A percentile compares a stretch with the other conserved stretches of the same genome.
These are phyloP conservation scores for Bubo scandiacus DNA, from an alignment of 2,113 vertebrate species.

Conservation along the genomic window DNA sequence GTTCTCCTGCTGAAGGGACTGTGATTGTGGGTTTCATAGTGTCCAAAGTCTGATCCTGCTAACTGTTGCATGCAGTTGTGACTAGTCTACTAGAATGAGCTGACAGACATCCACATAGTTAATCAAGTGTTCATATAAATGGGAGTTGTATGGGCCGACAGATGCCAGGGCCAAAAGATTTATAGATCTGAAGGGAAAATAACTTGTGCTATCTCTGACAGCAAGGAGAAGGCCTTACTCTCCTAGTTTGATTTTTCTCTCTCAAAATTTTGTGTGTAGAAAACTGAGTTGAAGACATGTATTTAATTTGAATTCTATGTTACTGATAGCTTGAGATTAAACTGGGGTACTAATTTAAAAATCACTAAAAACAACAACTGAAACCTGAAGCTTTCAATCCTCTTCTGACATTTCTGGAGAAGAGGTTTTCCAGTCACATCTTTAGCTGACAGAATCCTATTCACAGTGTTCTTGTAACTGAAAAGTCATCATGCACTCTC, in stretches of 20 bases:
- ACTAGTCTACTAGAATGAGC: not conserved
- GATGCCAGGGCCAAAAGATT: not conserved
- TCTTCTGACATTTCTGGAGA: not conserved
- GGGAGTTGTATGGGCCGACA: not conserved
- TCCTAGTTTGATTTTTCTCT: not conserved
- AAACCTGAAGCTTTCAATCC: not conserved
- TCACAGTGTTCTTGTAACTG: not conserved
- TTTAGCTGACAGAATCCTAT: not conserved
- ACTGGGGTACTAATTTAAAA: not conserved
- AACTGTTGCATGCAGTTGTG: not conserved
- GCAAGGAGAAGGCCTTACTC: not conserved
- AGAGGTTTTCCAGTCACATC: not conserved
- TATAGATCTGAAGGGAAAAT: not conserved
- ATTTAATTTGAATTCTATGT: not conserved
- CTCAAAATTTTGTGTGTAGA: not conserved
- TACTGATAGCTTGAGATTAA: not conserved
- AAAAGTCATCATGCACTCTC: not conserved
- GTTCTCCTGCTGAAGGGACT: not conserved
- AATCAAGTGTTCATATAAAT: not conserved
- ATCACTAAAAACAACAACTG: accelerated
- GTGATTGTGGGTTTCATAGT: not conserved
- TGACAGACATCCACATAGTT: accelerated
- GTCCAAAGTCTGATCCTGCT: not conserved
- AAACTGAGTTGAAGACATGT: not conserved
- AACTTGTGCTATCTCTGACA: not conserved